These are phyloP conservation scores for Leptopilina syphax DNA, from an alignment of 2,888 invertebrate species.

Conservation along the genomic window DNA sequence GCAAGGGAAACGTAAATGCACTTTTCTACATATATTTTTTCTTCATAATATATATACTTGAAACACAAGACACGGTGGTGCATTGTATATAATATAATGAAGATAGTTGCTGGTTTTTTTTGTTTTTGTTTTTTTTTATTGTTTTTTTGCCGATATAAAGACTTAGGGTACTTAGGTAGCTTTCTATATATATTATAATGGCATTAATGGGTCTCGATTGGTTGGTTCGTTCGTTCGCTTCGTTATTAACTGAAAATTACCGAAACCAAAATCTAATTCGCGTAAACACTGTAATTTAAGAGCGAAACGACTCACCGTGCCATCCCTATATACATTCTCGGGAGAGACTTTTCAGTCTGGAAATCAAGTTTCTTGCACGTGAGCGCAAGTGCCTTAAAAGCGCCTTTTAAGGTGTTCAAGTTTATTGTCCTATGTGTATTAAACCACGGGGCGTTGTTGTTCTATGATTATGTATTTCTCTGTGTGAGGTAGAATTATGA, in stretches of 20 bases:
- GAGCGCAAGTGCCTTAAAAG: conserved; percentile 34
- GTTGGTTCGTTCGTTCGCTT: conserved; percentile 61
- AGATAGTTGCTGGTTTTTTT: conserved; percentile 36
- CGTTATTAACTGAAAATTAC: conserved; percentile 75
- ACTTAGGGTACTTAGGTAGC: conserved; percentile 59
- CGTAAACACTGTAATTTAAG: conserved; percentile 72
- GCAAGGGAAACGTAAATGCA: conserved; percentile 51
- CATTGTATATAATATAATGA: conserved; percentile 42
- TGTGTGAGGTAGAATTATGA: too few relatives aligned
- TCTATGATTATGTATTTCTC: too few relatives aligned
- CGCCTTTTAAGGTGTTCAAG: conserved; percentile 35
- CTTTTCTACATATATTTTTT: conserved; percentile 36
- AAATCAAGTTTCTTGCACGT: conserved; percentile 34
- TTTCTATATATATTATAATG: conserved; percentile 63
- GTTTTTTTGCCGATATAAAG: conserved; percentile 14
- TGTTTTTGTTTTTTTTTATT: neutral
- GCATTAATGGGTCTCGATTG: conserved; percentile 64
- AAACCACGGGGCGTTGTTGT: neutral
- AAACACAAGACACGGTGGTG: conserved; percentile 3
- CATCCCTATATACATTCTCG: conserved; percentile 18
- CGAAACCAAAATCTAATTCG: conserved; percentile 75
- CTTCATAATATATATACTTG: neutral
- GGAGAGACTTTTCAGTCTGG: conserved; percentile 15
- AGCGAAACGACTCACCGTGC: conserved; percentile 51
- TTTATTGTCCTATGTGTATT: conserved; percentile 12